Conservation (phyloP, 2,888 invertebrate species). For the Temnothorax unifasciatus region DNA sequence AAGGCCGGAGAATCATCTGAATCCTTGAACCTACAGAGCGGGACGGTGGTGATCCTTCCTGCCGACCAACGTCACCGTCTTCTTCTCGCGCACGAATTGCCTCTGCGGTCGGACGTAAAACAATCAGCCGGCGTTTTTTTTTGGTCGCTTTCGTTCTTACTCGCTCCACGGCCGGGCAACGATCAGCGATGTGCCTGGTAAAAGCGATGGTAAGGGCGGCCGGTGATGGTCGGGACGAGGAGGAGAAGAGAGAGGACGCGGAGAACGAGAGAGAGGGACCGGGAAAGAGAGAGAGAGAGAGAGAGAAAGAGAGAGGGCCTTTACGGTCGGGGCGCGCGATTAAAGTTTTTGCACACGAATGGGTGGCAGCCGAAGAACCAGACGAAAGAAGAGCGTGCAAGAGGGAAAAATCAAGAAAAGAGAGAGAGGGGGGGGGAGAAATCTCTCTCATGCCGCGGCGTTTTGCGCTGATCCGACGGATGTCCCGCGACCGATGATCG, state of each 20-base stretch:
- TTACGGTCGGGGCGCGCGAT: conserved; percentile 76
- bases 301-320: conserved; percentile 58
- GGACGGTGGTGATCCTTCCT: conserved; percentile 50
- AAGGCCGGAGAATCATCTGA: conserved; percentile 49
- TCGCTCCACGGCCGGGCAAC: conserved; percentile 65
- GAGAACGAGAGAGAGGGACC: conserved; percentile 46
- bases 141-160: conserved; percentile 74
- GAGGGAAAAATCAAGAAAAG: conserved; percentile 49
- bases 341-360: conserved; percentile 76
- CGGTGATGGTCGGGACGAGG: conserved; percentile 34
- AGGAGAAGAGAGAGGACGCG: conserved; percentile 13
- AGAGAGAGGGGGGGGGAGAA: conserved; percentile 1
- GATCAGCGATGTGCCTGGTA: conserved; percentile 47
- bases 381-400: conserved; percentile 56
- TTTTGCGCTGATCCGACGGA: conserved; percentile 16
- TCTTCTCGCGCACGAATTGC: conserved; percentile 76
- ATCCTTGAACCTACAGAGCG: conserved; percentile 57
- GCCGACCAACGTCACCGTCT: conserved; percentile 63
- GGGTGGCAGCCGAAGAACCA: conserved; percentile 56
- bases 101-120: conserved; percentile 82
- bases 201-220: conserved; percentile 50
- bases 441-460: conserved; percentile 23
- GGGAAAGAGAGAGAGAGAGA: conserved; percentile 38
- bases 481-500: conserved; percentile 46
- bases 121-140: conserved; percentile 78